Evolutionary conservation across 2,113 vertebrate species (phyloP), one percentile per base, ranked within the genome.

Genomic region (Andinoacara biseriatus): DNA sequence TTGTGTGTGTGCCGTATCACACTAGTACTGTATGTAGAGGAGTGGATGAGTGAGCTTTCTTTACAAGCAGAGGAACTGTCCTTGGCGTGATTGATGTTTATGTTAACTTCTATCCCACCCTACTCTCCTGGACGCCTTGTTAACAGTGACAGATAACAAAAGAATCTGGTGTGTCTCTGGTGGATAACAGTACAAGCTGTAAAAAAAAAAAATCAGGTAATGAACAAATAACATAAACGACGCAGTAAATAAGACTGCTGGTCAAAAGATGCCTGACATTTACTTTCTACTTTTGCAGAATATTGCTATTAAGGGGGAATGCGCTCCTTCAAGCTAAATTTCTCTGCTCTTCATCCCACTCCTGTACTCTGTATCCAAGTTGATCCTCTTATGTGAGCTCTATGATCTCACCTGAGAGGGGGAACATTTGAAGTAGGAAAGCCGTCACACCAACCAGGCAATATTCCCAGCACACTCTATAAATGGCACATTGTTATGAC

Each of bases 51-150:
- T 4, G 15, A 58, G 43, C 31, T 89, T 76, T 85, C 57, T 87
- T 90, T 61, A 57, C 5, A 0, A 54, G 63, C 24, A 15, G 40
- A 80, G 24, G 38, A 58, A 74, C 74, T 15, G 13, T 2, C 31
- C 26, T 63, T 13, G 20, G 54, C 0, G 1, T 82, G 78, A 85
- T 29, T 90, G 83, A 88, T 87, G 88, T 33, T 40, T 76, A 81
- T 59, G 22, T 86, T 33, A 63, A 90, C 59, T 58, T 81, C 26
- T 62, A 4, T 14, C 26, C 40, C 40, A 24, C 46, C 43, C 80
- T 31, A 5, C 38, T 63, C 40, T 69, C 2, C 2, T 17, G 49
- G 18, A 14, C 35, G 22, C 20, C 29, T 72, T 82, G 14, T 58
- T 52, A n/a, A 85, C 54, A 69, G 24, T 24, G 60, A 54, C 14